Percentiles rank a stretch among this genome's conserved stretches.
Conservation (phyloP, 2,113 vertebrate genomes). For the Calidris pugnax region DNA sequence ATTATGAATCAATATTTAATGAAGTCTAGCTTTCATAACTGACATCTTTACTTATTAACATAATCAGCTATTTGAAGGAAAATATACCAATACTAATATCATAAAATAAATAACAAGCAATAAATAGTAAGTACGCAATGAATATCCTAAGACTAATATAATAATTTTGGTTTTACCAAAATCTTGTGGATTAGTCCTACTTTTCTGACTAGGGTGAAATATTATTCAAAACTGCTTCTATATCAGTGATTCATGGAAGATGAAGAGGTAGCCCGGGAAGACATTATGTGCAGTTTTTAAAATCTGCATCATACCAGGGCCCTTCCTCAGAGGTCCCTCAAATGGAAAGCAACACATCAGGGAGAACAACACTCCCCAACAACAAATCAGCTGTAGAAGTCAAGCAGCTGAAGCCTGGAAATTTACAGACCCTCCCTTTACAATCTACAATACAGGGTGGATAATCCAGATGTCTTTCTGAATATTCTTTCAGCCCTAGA, state of each 20-base stretch:
- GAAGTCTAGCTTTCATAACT: constrained; percentile 22
- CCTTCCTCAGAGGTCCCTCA: background rate
- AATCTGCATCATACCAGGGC: background rate
- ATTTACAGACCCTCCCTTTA: background rate
- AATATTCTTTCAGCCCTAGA: background rate
- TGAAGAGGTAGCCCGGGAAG: background rate
- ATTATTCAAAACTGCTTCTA: background rate
- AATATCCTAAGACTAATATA: background rate
- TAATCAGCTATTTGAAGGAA: constrained; percentile 35
- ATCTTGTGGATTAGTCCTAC: background rate
- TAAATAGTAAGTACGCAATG: background rate
- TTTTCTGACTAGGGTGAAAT: background rate
- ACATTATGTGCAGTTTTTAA: background rate
- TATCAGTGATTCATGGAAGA: background rate
- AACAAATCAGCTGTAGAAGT: background rate
- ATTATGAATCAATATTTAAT: constrained; percentile 53
- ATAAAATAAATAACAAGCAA: background rate
- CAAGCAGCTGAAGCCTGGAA: background rate
- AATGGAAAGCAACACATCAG: background rate
- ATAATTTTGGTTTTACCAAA: background rate
- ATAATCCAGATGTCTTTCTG: background rate
- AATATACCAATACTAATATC: background rate
- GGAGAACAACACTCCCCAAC: background rate
- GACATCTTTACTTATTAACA: constrained; percentile 25
- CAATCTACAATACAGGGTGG: background rate